A percentile compares a stretch with the other conserved stretches of the same genome.
These are phyloP conservation scores for Hemicentrotus pulcherrimus DNA, from an alignment of 35 echinoderm and acorn worm species.

Conservation along the genomic window DNA sequence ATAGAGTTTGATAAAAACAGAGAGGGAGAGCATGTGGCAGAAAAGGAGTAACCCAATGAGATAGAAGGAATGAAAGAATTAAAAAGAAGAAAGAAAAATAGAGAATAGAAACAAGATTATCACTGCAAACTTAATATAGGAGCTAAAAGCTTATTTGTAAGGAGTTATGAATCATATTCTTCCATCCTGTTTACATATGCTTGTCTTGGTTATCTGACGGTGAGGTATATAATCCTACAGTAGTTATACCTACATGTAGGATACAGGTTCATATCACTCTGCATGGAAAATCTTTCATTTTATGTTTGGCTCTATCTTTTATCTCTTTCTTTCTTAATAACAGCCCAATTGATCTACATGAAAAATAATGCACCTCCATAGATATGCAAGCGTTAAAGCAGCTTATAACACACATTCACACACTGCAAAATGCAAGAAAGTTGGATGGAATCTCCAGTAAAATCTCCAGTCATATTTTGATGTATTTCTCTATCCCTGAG, in stretches of 20 bases:
- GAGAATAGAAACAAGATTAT: no score
- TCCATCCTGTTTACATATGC: no score
- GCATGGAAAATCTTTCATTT: no score
- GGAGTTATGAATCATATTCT: not conserved
- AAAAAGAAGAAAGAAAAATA: not conserved
- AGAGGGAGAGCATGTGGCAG: not conserved
- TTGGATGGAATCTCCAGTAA: not conserved
- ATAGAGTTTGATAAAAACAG: not conserved
- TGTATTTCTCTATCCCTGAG: constrained; percentile 6
- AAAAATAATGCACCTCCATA: not conserved
- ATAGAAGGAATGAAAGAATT: no score
- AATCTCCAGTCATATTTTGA: not conserved
- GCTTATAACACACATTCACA: not conserved
- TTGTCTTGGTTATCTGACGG: no score
- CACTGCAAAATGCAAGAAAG: not conserved
- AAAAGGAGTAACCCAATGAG: no score
- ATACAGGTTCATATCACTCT: no score
- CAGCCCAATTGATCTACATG: not conserved
- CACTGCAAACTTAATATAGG: no score
- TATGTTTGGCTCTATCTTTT: not conserved
- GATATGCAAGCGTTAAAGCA: not conserved
- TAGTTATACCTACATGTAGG: no score
- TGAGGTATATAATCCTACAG: no score
- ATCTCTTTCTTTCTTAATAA: not conserved
- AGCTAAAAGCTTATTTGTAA: not conserved